Evolutionary conservation across 2,888 invertebrate genomes (phyloP).

Genomic region (Oegoconia quadripuncta): DNA sequence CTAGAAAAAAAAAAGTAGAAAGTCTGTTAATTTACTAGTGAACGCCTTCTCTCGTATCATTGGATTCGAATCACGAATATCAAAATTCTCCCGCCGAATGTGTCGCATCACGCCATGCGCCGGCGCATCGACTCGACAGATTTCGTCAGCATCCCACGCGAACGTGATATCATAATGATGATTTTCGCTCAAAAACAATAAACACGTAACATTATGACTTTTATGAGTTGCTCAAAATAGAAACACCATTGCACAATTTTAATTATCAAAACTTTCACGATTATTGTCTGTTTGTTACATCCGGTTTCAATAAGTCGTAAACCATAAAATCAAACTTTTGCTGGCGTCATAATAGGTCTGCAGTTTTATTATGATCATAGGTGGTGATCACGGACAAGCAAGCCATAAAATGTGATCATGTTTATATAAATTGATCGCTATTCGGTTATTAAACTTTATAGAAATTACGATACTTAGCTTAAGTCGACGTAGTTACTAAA

Average conservation of each 20-base stretch:
- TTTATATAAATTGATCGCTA: too few relatives aligned
- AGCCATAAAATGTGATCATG: too few relatives aligned
- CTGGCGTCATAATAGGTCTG: too few relatives aligned
- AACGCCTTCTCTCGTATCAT: constrained; percentile 38
- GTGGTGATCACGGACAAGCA: too few relatives aligned
- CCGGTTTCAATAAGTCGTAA: constrained; percentile 15
- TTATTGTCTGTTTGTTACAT: constrained; percentile 26
- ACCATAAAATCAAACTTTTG: background rate
- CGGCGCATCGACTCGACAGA: too few relatives aligned
- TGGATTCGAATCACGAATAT: constrained; percentile 42
- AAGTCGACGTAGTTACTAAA: too few relatives aligned
- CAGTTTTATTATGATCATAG: too few relatives aligned
- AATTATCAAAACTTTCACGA: constrained; percentile 36
- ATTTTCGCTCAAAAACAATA: constrained; percentile 27
- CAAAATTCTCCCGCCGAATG: constrained; percentile 29
- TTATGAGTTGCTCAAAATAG: constrained; percentile 29
- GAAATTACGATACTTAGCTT: too few relatives aligned
- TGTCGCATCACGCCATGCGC: constrained; percentile 44
- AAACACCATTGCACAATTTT: constrained; percentile 34
- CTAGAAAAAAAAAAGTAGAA: constrained; percentile 42
- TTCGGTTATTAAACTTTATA: too few relatives aligned
- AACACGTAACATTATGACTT: constrained; percentile 44
- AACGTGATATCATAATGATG: constrained; percentile 23
- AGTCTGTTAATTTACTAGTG: constrained; percentile 45
- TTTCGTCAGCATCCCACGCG: constrained; percentile 50